These are phyloP conservation scores for Ceratoteleas bidentatus DNA, from an alignment of 1,140 invertebrate genomes.

Conservation along the genomic window DNA sequence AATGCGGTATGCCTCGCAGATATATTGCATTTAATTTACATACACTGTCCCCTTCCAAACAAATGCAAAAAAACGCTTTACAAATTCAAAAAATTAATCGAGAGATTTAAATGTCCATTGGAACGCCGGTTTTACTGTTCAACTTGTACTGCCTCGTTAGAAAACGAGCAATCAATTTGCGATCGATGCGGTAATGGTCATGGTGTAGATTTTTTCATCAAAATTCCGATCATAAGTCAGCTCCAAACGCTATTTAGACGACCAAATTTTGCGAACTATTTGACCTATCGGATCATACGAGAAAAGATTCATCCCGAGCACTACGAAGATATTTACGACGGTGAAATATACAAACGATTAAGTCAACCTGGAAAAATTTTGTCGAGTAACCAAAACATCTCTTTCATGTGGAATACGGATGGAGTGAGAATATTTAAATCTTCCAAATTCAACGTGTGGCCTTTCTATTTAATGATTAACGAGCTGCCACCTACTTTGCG, in stretches of 20 bases:
- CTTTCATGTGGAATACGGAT: slow-evolving; percentile 55
- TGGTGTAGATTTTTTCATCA: slow-evolving; percentile 7
- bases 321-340: slow-evolving; percentile 65
- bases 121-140: slow-evolving; percentile 12
- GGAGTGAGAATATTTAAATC: slow-evolving; percentile 16
- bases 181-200: neutral
- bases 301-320: slow-evolving; percentile 40
- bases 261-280: slow-evolving; percentile 1
- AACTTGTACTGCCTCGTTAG: neutral
- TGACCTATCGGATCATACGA: slow-evolving; percentile 16
- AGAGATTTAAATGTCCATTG: neutral
- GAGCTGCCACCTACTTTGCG: slow-evolving; percentile 3
- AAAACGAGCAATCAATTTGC: slow-evolving; percentile 6
- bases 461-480: slow-evolving; percentile 4
- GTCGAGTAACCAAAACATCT: slow-evolving; percentile 24
- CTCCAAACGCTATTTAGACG: slow-evolving; percentile 30
- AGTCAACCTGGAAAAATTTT: slow-evolving; percentile 25
- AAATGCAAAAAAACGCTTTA: slow-evolving; percentile 15
- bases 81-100: slow-evolving; percentile 21
- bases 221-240: slow-evolving; percentile 47
- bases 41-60: slow-evolving; percentile 14
- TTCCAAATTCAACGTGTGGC: neutral
- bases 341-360: slow-evolving; percentile 48
- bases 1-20: neutral
- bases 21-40: slow-evolving; percentile 2